Percentiles rank a stretch among this genome's conserved stretches.
Conservation (phyloP, 2,888 invertebrate species). For the Limenitis camilla region DNA sequence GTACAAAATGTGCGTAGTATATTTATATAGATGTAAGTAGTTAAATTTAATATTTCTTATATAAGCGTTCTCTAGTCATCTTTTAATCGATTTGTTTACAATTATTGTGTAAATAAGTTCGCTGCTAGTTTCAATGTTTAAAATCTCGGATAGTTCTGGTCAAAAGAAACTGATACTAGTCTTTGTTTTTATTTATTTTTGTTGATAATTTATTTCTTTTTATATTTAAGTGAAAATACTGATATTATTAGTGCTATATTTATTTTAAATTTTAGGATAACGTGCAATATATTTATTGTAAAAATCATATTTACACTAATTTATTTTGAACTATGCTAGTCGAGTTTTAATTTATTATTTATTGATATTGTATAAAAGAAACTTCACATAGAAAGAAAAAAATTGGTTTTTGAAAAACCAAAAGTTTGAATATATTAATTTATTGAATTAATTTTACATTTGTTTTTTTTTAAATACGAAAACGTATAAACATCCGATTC, state of each 20-base stretch:
- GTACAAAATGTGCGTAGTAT: background rate
- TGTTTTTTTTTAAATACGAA: too few species aligned
- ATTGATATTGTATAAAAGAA: background rate
- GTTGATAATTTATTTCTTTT: conserved; percentile 33
- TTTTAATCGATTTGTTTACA: conserved; percentile 7
- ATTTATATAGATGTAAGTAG: conserved; percentile 18
- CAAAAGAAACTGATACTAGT: conserved; percentile 3
- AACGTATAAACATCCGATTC: too few species aligned
- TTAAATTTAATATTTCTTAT: conserved; percentile 14
- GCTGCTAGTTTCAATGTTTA: too few species aligned
- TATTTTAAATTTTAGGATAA: conserved; percentile 30
- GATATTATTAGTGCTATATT: conserved; percentile 29
- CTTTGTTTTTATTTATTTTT: conserved; percentile 23
- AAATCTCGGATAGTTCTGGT: too few species aligned
- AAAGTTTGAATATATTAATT: too few species aligned
- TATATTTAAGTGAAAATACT: background rate
- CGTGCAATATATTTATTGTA: conserved; percentile 61
- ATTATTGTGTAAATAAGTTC: conserved; percentile 3
- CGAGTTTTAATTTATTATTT: conserved; percentile 29
- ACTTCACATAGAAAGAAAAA: too few species aligned
- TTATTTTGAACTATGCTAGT: conserved; percentile 18
- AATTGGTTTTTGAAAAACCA: too few species aligned
- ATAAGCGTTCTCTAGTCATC: conserved; percentile 12
- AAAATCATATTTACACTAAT: conserved; percentile 39
- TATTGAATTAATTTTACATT: too few species aligned